These are phyloP conservation scores for Schizothorax lantsangensis DNA, from an alignment of 2,797 vertebrate genomes.

Conservation along the genomic window DNA sequence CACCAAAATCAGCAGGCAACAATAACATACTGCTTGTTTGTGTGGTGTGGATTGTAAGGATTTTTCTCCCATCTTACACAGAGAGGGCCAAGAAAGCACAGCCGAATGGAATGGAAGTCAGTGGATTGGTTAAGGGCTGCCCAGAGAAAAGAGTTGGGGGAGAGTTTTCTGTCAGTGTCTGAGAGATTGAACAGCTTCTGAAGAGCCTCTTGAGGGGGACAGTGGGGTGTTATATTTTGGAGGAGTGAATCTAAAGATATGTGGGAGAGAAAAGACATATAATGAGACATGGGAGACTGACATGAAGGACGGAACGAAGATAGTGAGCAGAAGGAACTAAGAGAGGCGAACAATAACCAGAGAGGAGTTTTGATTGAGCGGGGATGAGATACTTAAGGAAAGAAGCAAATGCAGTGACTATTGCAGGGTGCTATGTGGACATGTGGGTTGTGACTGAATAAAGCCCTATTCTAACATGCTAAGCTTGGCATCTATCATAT, in stretches of 20 bases:
- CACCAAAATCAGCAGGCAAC: background rate
- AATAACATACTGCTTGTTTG: background rate
- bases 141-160: background rate
- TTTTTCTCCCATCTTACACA: background rate
- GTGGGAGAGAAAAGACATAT: background rate
- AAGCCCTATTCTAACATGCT: slow-evolving; percentile 21
- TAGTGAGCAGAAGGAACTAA: background rate
- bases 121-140: slow-evolving; percentile 18
- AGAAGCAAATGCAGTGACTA: background rate
- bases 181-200: slow-evolving; percentile 7
- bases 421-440: background rate
- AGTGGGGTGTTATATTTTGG: slow-evolving; percentile 1
- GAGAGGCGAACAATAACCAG: background rate
- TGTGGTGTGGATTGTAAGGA: background rate
- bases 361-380: background rate
- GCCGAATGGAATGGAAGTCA: background rate
- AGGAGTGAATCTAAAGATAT: slow-evolving; percentile 19
- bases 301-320: background rate
- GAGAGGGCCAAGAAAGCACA: slow-evolving; percentile 21
- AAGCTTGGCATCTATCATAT: background rate
- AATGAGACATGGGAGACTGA: slow-evolving; percentile 11
- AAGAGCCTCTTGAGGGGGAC: slow-evolving; percentile 21
- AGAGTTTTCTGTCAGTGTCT: background rate
- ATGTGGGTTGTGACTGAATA: slow-evolving; percentile 23
- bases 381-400: background rate